Evolutionary conservation across 1,140 invertebrate genomes (phyloP).

Genomic region (Macrotrachela quadricornifera): DNA sequence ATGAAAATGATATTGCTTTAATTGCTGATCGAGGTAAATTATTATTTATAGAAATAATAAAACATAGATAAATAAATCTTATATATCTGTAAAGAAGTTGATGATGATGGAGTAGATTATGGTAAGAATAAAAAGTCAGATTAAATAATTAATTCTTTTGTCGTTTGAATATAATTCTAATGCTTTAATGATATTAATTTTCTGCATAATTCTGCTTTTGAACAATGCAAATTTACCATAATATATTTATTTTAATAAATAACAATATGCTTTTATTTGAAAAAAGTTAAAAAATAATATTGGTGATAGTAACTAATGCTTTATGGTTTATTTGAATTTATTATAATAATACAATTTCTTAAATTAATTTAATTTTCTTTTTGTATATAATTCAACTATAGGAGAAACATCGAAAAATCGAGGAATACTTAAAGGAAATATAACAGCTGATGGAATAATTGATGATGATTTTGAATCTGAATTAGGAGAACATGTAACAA

Average conservation of each 20-base stretch:
- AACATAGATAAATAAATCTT: background rate
- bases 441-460: slow-evolving; percentile 60
- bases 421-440: slow-evolving; percentile 42
- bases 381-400: slow-evolving; percentile 10
- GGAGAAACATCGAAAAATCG: slow-evolving; percentile 33
- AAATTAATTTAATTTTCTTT: too few species aligned
- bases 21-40: slow-evolving; percentile 15
- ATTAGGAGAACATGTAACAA: slow-evolving; percentile 44
- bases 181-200: slow-evolving; percentile 1
- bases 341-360: too few species aligned
- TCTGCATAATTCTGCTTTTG: slow-evolving; percentile 12
- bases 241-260: too few species aligned
- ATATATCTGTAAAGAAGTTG: slow-evolving; percentile 7
- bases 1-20: slow-evolving; percentile 63
- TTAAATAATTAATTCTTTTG: background rate
- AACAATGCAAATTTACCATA: too few species aligned
- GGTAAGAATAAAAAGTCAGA: background rate
- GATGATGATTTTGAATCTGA: slow-evolving; percentile 82
- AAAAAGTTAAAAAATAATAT: too few species aligned
- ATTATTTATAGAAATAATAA: too few species aligned
- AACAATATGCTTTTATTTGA: too few species aligned
- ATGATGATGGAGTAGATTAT: background rate
- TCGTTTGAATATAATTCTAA: background rate
- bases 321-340: too few species aligned
- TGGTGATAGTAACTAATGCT: too few species aligned